These are phyloP conservation scores for Stenchaetothrips biformis DNA, from an alignment of 2,888 invertebrate genomes.

Conservation along the genomic window DNA sequence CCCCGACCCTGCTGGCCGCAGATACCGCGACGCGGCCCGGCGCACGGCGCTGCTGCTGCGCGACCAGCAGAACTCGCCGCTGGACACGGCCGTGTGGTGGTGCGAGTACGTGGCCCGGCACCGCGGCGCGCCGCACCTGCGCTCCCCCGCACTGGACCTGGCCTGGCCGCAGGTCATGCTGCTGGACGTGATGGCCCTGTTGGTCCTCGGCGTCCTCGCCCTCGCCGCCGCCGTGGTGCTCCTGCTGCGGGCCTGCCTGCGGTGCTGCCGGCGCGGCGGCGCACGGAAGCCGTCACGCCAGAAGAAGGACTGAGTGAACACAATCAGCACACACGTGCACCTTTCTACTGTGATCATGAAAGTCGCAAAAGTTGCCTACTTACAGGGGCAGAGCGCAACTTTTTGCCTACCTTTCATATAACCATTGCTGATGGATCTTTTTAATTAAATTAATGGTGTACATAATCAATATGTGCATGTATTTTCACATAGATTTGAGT, in stretches of 20 bases:
- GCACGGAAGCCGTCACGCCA: not conserved
- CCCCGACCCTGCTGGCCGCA: not conserved
- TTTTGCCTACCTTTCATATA: too few relatives aligned
- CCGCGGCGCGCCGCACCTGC: slow-evolving; percentile 12
- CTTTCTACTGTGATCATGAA: too few relatives aligned
- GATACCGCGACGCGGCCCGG: not conserved
- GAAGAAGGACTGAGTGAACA: not conserved
- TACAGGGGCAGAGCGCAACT: too few relatives aligned
- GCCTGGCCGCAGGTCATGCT: not conserved
- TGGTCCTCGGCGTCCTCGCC: not conserved
- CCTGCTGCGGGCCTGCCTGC: not conserved
- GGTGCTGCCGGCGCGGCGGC: not conserved
- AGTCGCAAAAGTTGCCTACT: too few relatives aligned
- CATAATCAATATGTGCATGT: slow-evolving; percentile 7
- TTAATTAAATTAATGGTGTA: slow-evolving; percentile 8
- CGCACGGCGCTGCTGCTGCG: not conserved
- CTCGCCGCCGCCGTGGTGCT: not conserved
- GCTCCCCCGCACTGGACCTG: not conserved
- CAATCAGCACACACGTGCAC: too few relatives aligned
- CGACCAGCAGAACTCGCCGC: not conserved
- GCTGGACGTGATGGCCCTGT: slow-evolving; percentile 1
- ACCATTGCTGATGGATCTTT: slow-evolving; percentile 20
- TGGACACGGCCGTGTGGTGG: slow-evolving; percentile 19
- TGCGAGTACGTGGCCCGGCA: not conserved
- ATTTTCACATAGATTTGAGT: not conserved